phyloP scores from a whole-genome alignment of 2,113 vertebrate species.

The Trochalopteron elliotii region DNA sequence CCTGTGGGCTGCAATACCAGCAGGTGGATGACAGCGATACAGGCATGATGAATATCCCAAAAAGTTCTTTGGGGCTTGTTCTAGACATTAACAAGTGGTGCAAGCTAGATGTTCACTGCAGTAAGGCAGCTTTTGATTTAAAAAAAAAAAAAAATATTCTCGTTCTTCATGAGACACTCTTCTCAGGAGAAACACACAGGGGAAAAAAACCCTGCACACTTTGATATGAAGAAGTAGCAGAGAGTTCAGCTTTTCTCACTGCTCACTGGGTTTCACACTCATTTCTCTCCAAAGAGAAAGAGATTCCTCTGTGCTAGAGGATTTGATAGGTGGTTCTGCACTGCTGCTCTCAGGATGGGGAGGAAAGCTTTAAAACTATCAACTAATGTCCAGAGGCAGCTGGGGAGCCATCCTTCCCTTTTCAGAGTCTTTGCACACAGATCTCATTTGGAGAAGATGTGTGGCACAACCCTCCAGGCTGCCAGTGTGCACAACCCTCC shows the following conservation, averaged over 20 bases:
- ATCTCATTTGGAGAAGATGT: neutral
- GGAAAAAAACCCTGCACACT: neutral
- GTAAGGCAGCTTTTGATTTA: neutral
- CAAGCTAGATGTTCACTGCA: neutral
- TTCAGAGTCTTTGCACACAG: neutral
- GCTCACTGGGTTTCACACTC: neutral
- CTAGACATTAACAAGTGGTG: neutral
- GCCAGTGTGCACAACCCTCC: neutral
- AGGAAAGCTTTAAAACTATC: neutral
- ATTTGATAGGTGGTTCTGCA: neutral
- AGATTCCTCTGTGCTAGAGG: neutral
- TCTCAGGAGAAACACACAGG: neutral
- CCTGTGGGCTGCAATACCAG: neutral
- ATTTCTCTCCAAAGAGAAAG: neutral
- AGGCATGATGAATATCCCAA: neutral
- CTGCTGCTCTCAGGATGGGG: neutral
- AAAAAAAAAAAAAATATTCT: neutral
- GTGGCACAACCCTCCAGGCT: constrained; percentile 6
- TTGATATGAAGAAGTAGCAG: neutral
- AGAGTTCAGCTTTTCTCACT: neutral
- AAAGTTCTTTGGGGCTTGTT: neutral
- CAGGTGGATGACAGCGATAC: neutral
- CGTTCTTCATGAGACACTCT: neutral
- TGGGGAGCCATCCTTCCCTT: constrained; percentile 2
- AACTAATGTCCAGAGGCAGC: neutral